Conservation (phyloP, 2,797 vertebrate species). For the Xenentodon cancila region DNA sequence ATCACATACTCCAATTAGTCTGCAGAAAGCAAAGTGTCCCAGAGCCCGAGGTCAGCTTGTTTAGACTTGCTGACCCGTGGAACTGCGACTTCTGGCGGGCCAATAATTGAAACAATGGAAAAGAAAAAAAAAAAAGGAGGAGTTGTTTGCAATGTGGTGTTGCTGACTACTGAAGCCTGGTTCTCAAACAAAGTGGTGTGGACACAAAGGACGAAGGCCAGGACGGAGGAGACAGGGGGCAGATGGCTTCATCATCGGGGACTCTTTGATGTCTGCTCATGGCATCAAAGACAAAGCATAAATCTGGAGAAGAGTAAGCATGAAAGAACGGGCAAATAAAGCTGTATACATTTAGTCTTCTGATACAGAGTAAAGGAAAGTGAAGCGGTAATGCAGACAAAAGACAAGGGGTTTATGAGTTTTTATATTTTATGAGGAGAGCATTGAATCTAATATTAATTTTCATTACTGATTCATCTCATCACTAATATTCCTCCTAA, state of each 20-base stretch:
- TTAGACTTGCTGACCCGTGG: constrained; percentile 67
- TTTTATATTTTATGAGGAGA: no score
- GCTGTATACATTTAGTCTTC: constrained; percentile 26
- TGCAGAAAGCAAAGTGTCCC: constrained; percentile 51
- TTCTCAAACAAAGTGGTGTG: constrained; percentile 75
- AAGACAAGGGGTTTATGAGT: not conserved
- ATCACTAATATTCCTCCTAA: no score
- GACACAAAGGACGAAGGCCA: constrained; percentile 75
- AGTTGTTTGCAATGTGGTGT: constrained; percentile 74
- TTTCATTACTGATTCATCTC: no score
- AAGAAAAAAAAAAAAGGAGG: constrained; percentile 35
- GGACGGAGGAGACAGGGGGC: constrained; percentile 55
- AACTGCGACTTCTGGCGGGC: constrained; percentile 37
- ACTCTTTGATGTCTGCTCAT: constrained; percentile 68
- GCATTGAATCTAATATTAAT: no score
- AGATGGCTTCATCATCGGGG: constrained; percentile 73
- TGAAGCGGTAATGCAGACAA: not conserved
- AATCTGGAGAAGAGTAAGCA: constrained; percentile 41
- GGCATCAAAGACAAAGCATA: constrained; percentile 62
- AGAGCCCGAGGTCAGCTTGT: constrained; percentile 61
- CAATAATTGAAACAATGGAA: constrained; percentile 64
- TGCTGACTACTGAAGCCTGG: constrained; percentile 59
- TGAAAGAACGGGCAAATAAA: constrained; percentile 41
- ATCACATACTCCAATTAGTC: constrained; percentile 59
- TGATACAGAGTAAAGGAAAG: constrained; percentile 10